Evolutionary conservation across 1,140 invertebrate genomes (phyloP).

Genomic region (Hyles vespertilio): DNA sequence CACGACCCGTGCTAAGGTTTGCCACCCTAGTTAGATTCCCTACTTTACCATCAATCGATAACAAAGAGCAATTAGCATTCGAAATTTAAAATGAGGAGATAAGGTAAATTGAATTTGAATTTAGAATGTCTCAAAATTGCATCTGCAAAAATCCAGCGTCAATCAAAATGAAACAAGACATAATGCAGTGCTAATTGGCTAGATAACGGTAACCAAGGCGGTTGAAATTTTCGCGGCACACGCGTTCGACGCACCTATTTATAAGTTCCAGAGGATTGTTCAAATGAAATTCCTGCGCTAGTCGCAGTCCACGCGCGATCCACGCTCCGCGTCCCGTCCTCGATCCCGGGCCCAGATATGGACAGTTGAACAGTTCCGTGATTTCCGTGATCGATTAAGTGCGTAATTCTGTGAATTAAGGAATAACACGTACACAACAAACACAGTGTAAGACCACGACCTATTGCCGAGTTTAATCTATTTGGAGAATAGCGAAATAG

Average conservation of each 20-base stretch:
- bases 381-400: constrained; percentile 45
- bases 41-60: too few relatives aligned
- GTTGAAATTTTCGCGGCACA: constrained; percentile 43
- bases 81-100: too few relatives aligned
- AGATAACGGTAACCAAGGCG: constrained; percentile 7
- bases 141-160: too few relatives aligned
- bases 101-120: too few relatives aligned
- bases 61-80: too few relatives aligned
- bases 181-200: constrained; percentile 1
- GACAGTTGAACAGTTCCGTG: constrained; percentile 31
- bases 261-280: constrained; percentile 67
- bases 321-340: constrained; percentile 6
- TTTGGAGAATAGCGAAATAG: constrained; percentile 18
- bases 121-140: too few relatives aligned
- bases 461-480: constrained; percentile 17
- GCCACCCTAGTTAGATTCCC: too few relatives aligned
- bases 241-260: constrained; percentile 56
- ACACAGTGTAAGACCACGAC: constrained; percentile 27
- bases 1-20: too few relatives aligned
- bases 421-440: constrained; percentile 21
- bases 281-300: constrained; percentile 59
- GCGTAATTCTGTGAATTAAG: constrained; percentile 31
- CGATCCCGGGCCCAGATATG: constrained; percentile 24
- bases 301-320: constrained; percentile 45
- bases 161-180: too few relatives aligned